Evolutionary conservation across 1,140 invertebrate genomes (phyloP).

Genomic region (Cardiocondyla obscurior): DNA sequence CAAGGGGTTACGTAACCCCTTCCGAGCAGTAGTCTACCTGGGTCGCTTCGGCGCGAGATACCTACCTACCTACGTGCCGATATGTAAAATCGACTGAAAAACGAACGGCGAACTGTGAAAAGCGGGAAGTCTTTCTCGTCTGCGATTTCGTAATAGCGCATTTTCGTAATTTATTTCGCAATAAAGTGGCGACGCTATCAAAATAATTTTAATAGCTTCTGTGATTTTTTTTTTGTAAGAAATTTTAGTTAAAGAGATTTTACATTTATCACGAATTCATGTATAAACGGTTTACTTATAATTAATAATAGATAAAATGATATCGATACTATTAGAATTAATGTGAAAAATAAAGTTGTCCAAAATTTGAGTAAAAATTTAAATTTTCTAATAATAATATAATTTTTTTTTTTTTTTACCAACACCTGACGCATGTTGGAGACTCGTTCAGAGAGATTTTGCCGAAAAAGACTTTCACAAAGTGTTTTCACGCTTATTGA

Average conservation of each 20-base stretch:
- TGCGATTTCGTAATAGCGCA: neutral
- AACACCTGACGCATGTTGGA: constrained; percentile 41
- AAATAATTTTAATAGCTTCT: no score
- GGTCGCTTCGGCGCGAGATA: constrained; percentile 18
- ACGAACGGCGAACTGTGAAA: neutral
- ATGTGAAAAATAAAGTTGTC: neutral
- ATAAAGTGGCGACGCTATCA: neutral
- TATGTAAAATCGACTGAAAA: constrained; percentile 52
- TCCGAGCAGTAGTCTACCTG: constrained; percentile 62
- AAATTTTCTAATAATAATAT: neutral
- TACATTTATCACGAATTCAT: no score
- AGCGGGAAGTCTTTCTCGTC: neutral
- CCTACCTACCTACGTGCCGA: constrained; percentile 33
- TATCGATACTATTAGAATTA: neutral
- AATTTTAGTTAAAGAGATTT: no score
- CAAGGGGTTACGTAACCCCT: constrained; percentile 69
- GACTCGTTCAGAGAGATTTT: constrained; percentile 15
- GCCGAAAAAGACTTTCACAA: no score
- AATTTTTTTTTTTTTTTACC: constrained; percentile 7
- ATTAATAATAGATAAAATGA: neutral
- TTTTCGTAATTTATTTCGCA: neutral
- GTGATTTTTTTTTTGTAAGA: no score
- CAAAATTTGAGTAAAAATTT: neutral
- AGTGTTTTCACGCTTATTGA: neutral
- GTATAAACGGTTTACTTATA: no score